Evolutionary conservation across 2,888 invertebrate genomes (phyloP), one percentile per base, ranked within the genome.

Genomic region (Tinea semifulvella): DNA sequence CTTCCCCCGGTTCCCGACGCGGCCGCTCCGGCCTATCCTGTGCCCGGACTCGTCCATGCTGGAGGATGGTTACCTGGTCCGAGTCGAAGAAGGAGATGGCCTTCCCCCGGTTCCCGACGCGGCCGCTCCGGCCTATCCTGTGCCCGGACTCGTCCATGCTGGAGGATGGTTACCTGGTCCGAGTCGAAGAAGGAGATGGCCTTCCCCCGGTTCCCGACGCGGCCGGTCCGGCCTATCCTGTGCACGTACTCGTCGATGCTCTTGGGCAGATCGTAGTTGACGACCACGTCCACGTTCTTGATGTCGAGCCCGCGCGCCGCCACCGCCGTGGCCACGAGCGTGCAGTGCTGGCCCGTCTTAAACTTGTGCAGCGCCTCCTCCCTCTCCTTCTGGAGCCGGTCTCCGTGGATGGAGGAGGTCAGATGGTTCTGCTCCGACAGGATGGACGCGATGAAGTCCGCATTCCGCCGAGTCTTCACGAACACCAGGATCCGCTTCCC

Each of bases 381-480:
- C 43, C 99, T 86, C 67, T 99, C 98, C 42, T 91, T 85, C 68
- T 99, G 99, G 57, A 91, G 87, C 39, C 98, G 88, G 75, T 99
- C 98, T 25, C 99, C 99, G 72, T 99, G 99, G 60, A 99, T 99
- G 27, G 97, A 97, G 3, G 98, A 96, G 0, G 97, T 97, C 5
- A 96, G 91, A 63, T 88, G 85, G 46, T 88, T 86, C n/a, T 73
- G 69, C 63, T 94, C 92, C 0, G 91, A 92, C 20, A 98, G 68
- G 55, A 88, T 85, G 0, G 91, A 87, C 0, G 96, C 97, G 16
- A 95, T 74, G 62, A 94, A 96, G 67, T 98, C 98, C 0, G 96
- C 95, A 47, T 88, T 91, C 31, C 92, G 85, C 60, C 97, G 96
- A 10, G 89, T 90, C 58, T 94, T 94, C 1, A 97, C 96, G 62